phyloP scores from a whole-genome alignment of 2,113 vertebrate genomes.

The Chauna torquata region DNA sequence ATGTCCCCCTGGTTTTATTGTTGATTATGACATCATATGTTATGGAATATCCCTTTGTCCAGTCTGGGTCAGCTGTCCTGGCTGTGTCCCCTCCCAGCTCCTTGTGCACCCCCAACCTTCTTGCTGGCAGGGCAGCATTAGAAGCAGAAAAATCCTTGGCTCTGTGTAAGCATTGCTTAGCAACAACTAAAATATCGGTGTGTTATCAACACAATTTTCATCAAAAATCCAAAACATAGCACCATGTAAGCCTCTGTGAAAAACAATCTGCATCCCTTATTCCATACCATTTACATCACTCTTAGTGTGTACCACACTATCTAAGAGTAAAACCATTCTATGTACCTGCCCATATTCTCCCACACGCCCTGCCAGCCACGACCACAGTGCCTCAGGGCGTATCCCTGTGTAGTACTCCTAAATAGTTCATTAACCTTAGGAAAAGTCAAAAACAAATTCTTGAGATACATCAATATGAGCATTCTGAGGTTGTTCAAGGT shows the following conservation, averaged over 20 bases:
- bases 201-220: neutral
- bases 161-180: fast-evolving
- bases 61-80: neutral
- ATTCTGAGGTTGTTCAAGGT: neutral
- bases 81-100: fast-evolving
- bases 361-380: neutral
- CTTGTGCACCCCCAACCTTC: fast-evolving
- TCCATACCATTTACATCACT: neutral
- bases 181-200: neutral
- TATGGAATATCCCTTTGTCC: neutral
- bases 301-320: no score
- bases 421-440: neutral
- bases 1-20: fast-evolving
- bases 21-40: fast-evolving
- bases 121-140: fast-evolving
- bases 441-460: neutral
- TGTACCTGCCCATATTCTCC: neutral
- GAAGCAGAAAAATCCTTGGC: neutral
- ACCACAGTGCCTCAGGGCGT: neutral
- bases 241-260: fast-evolving
- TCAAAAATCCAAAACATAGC: neutral
- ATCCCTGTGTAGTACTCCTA: neutral
- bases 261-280: neutral
- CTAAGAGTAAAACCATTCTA: neutral
- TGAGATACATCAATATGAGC: neutral